phyloP scores from a whole-genome alignment of 2,113 vertebrate genomes.

The Danionella cerebrum region DNA sequence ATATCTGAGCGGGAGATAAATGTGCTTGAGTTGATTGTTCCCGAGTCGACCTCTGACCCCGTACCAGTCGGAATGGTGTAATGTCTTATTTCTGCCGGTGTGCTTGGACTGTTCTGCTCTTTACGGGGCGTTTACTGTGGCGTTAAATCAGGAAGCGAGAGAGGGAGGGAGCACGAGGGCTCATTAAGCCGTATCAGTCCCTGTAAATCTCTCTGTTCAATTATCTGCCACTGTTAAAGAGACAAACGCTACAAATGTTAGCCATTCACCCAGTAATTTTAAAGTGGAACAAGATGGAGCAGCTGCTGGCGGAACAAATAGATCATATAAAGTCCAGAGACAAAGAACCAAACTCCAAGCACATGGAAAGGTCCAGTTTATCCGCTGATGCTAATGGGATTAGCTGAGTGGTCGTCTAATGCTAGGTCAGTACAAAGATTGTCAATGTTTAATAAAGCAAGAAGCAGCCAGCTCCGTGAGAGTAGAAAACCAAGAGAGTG shows the following conservation, averaged over 20 bases:
- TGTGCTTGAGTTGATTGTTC: constrained; percentile 32
- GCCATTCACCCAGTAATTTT: constrained; percentile 5
- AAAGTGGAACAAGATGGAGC: not conserved
- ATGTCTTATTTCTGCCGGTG: constrained; percentile 38
- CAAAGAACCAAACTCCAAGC: not conserved
- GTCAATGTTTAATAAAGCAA: no score
- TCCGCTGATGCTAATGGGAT: no score
- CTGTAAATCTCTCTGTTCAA: constrained; percentile 67
- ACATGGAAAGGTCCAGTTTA: no score
- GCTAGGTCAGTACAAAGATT: no score
- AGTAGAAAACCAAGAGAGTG: no score
- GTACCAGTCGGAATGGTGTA: constrained; percentile 25
- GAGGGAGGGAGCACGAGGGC: constrained; percentile 59
- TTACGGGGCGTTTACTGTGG: constrained; percentile 59
- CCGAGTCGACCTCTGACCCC: constrained; percentile 38
- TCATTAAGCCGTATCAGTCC: constrained; percentile 65
- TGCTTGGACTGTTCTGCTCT: constrained; percentile 46
- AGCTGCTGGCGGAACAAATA: not conserved
- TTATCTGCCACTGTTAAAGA: constrained; percentile 54
- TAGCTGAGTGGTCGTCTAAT: no score
- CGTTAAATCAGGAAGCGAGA: constrained; percentile 52
- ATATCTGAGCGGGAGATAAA: not conserved
- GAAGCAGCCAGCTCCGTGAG: no score
- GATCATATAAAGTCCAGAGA: not conserved
- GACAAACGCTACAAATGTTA: constrained; percentile 35